Evolutionary conservation across 2,797 vertebrate species (phyloP), one percentile per base, ranked within the genome.

Genomic region (Gymnopithys bicolor): DNA sequence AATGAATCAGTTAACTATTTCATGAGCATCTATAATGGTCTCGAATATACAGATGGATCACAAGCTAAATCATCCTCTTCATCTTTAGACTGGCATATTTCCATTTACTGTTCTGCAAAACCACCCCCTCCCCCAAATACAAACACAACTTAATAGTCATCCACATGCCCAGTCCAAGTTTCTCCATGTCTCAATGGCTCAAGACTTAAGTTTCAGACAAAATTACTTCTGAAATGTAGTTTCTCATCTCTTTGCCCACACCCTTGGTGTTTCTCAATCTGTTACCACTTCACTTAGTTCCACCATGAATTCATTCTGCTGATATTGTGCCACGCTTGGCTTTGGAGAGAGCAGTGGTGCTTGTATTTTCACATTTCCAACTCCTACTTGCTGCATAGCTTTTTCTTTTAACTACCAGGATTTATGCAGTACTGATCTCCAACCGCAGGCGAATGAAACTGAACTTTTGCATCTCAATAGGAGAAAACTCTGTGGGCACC

Each of bases 391-490:
- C 39, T 59, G 22, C 9, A 3, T 2, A 53, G 43, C 5, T 66
- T 83, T 78, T 48, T 84, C 30, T 59, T 51, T 77, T 46, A 74
- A 74, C 33, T 7, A 49, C 7, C 5, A 16, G 32, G 18, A 64
- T 37, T 91, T 86, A 46, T 27, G 32, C 35, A 32, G 21, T 10
- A 16, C 16, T 74, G 25, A 64, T 39, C 53, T 78, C 21, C 43
- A 85, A 0, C 7, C 0, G 0, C 0, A 18, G 46, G 16, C 19
- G 27, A 91, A 83, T n/a, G 7, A 84, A 88, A 43, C 5, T 11
- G 41, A 78, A 56, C 10, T 87, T 84, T 27, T 37, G 24, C 24
- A 63, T 37, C 39, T 63, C 41, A 56, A 24, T 22, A 58, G 51
- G 18, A 64, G 32, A 84, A 76, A 78, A 84, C 8, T 41, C 2